phyloP scores from a whole-genome alignment of 2,888 invertebrate species.

The Elysia crispata region DNA sequence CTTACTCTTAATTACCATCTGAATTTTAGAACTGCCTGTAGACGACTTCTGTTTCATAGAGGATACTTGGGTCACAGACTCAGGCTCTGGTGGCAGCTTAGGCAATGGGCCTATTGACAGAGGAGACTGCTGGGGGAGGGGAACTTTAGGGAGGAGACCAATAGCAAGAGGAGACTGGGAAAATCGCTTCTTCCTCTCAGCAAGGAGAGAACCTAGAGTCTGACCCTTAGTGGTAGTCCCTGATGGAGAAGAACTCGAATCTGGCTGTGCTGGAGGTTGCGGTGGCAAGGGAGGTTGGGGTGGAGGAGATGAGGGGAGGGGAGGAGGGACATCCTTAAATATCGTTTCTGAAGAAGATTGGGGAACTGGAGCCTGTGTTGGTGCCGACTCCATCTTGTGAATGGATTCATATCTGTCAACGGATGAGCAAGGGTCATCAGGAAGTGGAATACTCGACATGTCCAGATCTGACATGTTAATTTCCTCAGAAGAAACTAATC shows the following conservation, averaged over 20 bases:
- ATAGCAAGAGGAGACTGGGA: constrained; percentile 45
- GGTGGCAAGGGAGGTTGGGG: constrained; percentile 17
- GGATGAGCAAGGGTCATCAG: constrained; percentile 4
- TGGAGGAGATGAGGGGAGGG: background rate
- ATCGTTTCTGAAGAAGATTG: background rate
- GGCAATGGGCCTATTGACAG: constrained; percentile 42
- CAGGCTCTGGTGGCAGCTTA: constrained; percentile 39
- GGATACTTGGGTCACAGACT: background rate
- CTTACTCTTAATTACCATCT: constrained; percentile 43
- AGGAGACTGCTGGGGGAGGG: constrained; percentile 42
- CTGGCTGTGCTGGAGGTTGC: constrained; percentile 17
- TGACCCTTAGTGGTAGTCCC: constrained; percentile 9
- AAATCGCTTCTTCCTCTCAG: constrained; percentile 45
- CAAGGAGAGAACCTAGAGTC: background rate
- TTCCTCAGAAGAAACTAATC: no score
- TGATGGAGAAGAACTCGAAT: background rate
- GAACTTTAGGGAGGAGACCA: constrained; percentile 42
- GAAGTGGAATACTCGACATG: constrained; percentile 36
- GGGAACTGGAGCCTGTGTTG: background rate
- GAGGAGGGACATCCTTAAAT: background rate
- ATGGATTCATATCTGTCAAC: no score
- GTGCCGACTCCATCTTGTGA: background rate
- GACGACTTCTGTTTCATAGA: background rate
- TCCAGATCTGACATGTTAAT: background rate
- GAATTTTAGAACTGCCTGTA: constrained; percentile 24